A percentile compares a stretch with the other conserved stretches of the same genome.
Conservation (phyloP, 2,797 vertebrate genomes). For the Platyrinchus mystaceus region DNA sequence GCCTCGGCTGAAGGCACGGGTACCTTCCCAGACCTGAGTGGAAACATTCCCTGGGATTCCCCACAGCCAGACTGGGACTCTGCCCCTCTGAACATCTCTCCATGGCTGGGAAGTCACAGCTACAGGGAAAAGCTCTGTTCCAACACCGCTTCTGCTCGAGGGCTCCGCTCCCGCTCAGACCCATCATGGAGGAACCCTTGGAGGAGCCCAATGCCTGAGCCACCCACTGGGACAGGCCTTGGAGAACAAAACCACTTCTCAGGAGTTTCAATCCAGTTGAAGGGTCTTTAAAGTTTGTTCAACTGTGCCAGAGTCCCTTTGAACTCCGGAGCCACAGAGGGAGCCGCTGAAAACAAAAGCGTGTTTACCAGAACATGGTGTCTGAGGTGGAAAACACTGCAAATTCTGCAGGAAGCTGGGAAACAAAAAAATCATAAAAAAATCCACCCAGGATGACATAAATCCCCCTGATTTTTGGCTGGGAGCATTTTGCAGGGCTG, state of each 20-base stretch:
- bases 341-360: neutral
- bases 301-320: neutral
- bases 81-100: neutral
- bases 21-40: neutral
- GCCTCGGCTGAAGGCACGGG: neutral
- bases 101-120: accelerated
- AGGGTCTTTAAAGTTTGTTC: neutral
- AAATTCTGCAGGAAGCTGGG: neutral
- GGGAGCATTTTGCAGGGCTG: neutral
- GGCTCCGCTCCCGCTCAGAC: neutral
- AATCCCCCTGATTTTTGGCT: neutral
- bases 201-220: neutral
- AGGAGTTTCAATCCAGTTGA: neutral
- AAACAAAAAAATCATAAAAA: neutral
- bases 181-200: neutral
- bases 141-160: accelerated
- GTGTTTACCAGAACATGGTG: neutral
- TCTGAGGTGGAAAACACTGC: neutral
- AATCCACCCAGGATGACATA: neutral
- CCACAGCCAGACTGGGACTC: neutral
- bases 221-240: neutral
- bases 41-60: neutral
- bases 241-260: neutral
- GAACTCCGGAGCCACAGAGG: neutral
- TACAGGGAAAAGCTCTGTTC: neutral